These are phyloP conservation scores for Drosophila subquinaria DNA, from an alignment of 2,888 invertebrate species.

Conservation along the genomic window DNA sequence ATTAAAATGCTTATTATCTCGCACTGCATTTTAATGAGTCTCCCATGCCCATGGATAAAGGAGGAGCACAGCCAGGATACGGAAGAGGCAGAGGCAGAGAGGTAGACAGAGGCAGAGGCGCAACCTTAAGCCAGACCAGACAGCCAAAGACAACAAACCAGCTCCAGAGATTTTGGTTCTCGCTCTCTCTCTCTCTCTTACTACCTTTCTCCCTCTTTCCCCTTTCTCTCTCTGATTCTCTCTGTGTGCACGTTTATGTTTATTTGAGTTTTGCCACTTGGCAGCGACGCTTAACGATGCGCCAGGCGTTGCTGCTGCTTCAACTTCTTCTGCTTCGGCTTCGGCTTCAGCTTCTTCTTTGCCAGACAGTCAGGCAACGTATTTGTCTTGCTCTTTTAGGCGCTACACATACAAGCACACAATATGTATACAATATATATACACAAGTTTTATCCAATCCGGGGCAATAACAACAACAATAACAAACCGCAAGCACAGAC, in stretches of 20 bases:
- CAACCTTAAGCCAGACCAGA: conserved; percentile 16
- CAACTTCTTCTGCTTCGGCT: conserved; percentile 21
- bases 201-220: not conserved
- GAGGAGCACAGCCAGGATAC: conserved; percentile 6
- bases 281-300: conserved; percentile 81
- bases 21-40: conserved; percentile 83
- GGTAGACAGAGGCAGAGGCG: conserved; percentile 3
- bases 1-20: conserved; percentile 82
- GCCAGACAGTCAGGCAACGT: conserved; percentile 32
- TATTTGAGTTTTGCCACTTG: conserved; percentile 81
- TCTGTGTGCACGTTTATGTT: conserved; percentile 74
- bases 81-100: not conserved
- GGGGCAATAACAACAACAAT: conserved; percentile 39
- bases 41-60: conserved; percentile 64
- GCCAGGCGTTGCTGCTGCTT: conserved; percentile 55
- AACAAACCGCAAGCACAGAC: conserved; percentile 73
- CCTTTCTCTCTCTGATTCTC: not conserved
- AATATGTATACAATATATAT: not conserved
- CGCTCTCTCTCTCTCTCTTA: not conserved
- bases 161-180: conserved; percentile 73
- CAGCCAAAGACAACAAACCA: conserved; percentile 75
- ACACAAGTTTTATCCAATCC: conserved; percentile 22
- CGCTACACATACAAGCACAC: conserved; percentile 41
- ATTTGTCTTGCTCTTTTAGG: conserved; percentile 79
- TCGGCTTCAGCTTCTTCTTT: conserved; percentile 42